Evolutionary conservation across 2,797 vertebrate genomes (phyloP).

Genomic region (Thripadectes ignobilis): DNA sequence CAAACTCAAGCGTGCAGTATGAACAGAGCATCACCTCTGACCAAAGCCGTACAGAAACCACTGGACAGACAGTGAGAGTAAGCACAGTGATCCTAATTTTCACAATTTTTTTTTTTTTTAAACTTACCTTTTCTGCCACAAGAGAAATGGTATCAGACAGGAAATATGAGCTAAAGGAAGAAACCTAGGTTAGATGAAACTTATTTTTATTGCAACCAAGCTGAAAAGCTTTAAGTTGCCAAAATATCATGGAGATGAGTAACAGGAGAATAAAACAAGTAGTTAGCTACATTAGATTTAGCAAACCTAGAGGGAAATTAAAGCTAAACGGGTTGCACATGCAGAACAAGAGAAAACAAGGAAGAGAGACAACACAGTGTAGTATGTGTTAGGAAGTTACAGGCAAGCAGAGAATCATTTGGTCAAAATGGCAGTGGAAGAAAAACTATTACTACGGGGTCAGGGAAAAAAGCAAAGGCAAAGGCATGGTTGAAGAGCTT

Average conservation of each 20-base stretch:
- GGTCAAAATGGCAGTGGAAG: background rate
- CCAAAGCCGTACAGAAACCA: background rate
- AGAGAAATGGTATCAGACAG: background rate
- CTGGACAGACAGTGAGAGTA: background rate
- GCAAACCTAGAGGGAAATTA: background rate
- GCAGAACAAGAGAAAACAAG: background rate
- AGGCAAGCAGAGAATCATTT: background rate
- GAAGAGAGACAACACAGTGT: background rate
- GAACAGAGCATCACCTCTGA: background rate
- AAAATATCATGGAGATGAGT: background rate
- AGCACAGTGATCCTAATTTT: background rate
- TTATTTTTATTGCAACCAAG: background rate
- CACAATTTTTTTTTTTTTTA: background rate
- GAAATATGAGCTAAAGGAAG: background rate
- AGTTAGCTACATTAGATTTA: background rate
- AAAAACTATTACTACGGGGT: background rate
- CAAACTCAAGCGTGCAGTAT: background rate
- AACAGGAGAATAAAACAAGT: background rate
- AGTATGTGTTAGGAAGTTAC: background rate
- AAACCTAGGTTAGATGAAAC: background rate
- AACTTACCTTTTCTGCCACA: background rate
- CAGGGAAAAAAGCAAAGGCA: background rate
- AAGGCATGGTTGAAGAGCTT: background rate
- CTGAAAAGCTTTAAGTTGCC: background rate
- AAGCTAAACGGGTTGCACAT: background rate